Base-by-base conservation (phyloP, 2,888 invertebrate species). In the Ethmia dodecea region DNA sequence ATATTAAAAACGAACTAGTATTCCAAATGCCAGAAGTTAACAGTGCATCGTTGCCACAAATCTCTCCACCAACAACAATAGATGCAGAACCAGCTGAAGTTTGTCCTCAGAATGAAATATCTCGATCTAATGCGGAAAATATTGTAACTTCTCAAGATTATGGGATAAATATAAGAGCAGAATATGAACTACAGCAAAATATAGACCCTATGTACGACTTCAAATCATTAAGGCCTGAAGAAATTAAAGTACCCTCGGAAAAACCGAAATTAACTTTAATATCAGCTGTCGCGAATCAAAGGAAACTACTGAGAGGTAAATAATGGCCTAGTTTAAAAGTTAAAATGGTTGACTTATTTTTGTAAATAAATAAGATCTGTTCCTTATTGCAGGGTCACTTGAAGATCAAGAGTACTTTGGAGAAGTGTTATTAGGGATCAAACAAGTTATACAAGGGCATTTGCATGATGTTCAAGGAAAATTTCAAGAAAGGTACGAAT, bases 351-450 rank as follows among this genome's bases (percentile, higher is more conserved):
- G 14, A 25, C 26, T 10, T 24, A 31, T 18, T 35, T 13, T 38
- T 31, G 27, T 31, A 28, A 34, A 16, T 22, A 35, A 46, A 47
- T 42, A 37, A 49, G 43, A 51, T 45, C 45, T 54, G 13, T 54
- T 51, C 52, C 44, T 45, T 40, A 45, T 72, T 60, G 38, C 74
- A 91, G 91, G 89, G 43, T 89, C 90, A 15, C 70, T 90, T 36
- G 91, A 91, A 63, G 92, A 94, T 54, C 94, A 94, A 59, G 94
- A 94, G 66, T 94, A 93, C 77, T 92, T 94, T 63, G 91, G 92
- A 22, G 94, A 94, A 68, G 91, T 95, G 13, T 86, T 95, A 29
- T 73, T 91, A 47, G 94, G 92, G 41, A 94, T 95, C 42, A 93
- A 93, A 66, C 92, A 94, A 66, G 92, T 94, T 30, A 93, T 95